phyloP scores from a whole-genome alignment of 1,140 invertebrate genomes.

The Sipha flava region DNA sequence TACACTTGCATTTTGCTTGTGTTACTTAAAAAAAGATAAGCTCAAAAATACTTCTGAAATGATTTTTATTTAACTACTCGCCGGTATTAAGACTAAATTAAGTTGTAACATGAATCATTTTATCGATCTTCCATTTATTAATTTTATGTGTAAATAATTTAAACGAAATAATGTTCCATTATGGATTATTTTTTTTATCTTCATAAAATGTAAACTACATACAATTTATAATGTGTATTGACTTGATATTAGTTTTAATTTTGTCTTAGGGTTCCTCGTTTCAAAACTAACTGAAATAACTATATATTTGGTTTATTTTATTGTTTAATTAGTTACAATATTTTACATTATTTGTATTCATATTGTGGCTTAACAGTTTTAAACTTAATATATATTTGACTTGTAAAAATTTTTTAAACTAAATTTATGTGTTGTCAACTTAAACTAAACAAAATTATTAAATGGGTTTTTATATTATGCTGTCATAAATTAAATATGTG shows the following conservation, averaged over 20 bases:
- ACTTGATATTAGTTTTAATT: neutral
- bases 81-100: slow-evolving; percentile 15
- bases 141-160: neutral
- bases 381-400: neutral
- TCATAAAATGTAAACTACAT: neutral
- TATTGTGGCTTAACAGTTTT: neutral
- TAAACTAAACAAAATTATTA: neutral
- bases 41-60: slow-evolving; percentile 18
- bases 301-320: neutral
- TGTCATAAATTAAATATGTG: neutral
- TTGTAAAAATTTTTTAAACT: neutral
- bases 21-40: neutral
- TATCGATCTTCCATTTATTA: slow-evolving; percentile 17
- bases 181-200: slow-evolving; percentile 2
- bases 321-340: neutral
- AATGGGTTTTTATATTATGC: neutral
- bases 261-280: neutral
- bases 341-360: neutral
- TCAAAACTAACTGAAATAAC: neutral
- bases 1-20: neutral
- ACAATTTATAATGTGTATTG: neutral
- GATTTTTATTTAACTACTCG: neutral
- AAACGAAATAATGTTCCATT: neutral
- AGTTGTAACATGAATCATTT: slow-evolving; percentile 22
- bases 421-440: neutral